Conservation (phyloP, 2,113 vertebrate species). For the Poeciliopsis retropinna region DNA sequence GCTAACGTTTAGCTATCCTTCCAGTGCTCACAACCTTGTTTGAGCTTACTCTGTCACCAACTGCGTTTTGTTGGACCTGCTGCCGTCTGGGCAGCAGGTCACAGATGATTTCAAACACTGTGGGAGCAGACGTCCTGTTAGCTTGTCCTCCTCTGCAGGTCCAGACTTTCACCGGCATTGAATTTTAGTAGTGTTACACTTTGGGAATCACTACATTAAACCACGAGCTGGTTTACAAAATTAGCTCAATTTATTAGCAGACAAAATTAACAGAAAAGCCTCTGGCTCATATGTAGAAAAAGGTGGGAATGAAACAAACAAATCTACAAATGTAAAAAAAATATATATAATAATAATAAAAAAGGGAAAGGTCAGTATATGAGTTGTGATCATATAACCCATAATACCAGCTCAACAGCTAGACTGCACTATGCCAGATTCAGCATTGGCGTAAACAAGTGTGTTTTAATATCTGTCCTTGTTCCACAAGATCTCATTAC, state of each 20-base stretch:
- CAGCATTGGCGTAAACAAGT: neutral
- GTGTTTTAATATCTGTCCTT: neutral
- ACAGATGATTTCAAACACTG: too few relatives aligned
- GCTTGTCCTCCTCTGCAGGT: neutral
- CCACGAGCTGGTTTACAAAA: neutral
- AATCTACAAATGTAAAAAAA: too few relatives aligned
- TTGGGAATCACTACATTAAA: neutral
- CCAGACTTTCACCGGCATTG: neutral
- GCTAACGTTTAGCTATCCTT: too few relatives aligned
- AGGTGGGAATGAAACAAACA: neutral
- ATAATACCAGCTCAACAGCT: neutral
- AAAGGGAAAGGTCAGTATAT: too few relatives aligned
- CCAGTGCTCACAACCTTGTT: too few relatives aligned
- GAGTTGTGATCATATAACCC: neutral
- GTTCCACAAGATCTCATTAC: neutral
- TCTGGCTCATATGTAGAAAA: neutral
- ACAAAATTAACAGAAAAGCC: too few relatives aligned
- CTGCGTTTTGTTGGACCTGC: too few relatives aligned
- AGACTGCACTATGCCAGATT: neutral
- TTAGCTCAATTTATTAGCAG: neutral
- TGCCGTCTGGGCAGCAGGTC: too few relatives aligned
- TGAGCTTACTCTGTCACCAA: too few relatives aligned
- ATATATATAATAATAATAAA: too few relatives aligned
- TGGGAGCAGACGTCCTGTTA: too few relatives aligned
- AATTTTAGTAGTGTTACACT: neutral